These are phyloP conservation scores for Cinclus mexicanus DNA, from an alignment of 2,113 vertebrate species.

Conservation along the genomic window DNA sequence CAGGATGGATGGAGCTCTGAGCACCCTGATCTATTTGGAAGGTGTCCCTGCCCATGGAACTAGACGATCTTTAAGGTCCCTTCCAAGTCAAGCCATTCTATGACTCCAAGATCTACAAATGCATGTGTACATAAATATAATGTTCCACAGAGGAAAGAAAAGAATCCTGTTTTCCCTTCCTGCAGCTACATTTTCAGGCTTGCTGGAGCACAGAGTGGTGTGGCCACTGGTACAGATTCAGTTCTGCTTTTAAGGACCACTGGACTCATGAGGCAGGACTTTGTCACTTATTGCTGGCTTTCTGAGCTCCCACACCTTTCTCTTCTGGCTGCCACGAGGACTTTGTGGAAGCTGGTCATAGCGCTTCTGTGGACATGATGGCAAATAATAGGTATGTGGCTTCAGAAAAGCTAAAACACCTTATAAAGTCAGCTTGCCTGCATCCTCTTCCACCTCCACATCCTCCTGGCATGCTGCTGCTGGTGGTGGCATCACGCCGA, in stretches of 20 bases:
- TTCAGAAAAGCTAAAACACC: not conserved
- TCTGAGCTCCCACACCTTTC: not conserved
- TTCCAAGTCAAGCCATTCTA: not conserved
- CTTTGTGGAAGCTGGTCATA: not conserved
- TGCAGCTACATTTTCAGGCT: not conserved
- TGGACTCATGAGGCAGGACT: not conserved
- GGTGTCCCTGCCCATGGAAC: not conserved
- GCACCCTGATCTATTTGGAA: not conserved
- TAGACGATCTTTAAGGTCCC: no score
- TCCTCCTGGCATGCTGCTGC: not conserved
- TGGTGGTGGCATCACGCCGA: rapidly evolving
- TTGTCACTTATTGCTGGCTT: not conserved
- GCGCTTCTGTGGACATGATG: not conserved
- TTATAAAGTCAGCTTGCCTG: not conserved
- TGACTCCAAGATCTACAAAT: not conserved
- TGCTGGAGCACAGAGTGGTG: not conserved
- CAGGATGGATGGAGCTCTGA: not conserved
- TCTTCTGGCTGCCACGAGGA: not conserved
- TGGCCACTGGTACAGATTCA: not conserved
- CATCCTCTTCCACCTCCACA: not conserved
- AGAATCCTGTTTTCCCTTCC: not conserved
- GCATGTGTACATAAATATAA: not conserved
- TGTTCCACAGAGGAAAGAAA: not conserved
- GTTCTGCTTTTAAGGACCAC: not conserved
- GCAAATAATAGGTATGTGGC: not conserved